Evolutionary conservation across 2,888 invertebrate species (phyloP).

Genomic region (Baccha elongata): DNA sequence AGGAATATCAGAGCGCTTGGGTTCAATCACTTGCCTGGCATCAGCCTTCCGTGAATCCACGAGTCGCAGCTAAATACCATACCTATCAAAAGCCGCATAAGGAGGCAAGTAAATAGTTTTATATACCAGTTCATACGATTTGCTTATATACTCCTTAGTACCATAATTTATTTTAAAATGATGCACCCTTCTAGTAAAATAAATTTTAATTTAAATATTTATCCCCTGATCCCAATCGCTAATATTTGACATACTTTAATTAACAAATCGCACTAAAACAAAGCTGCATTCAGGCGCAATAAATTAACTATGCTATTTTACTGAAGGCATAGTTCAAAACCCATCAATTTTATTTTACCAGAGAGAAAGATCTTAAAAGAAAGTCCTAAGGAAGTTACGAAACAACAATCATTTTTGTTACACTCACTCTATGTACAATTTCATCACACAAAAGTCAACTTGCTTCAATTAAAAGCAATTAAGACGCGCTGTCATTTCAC

Average conservation of each 20-base stretch:
- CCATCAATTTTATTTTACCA: constrained; percentile 70
- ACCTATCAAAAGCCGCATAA: too few species aligned
- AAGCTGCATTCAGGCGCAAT: constrained; percentile 43
- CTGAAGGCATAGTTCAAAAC: constrained; percentile 65
- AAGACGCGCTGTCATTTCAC: constrained; percentile 74
- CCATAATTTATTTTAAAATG: too few species aligned
- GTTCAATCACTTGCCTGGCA: too few species aligned
- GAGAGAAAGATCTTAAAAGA: constrained; percentile 44
- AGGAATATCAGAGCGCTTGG: too few species aligned
- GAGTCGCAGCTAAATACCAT: too few species aligned
- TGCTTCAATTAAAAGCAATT: constrained; percentile 73
- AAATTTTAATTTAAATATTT: too few species aligned
- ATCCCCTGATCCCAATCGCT: not conserved
- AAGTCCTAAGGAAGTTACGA: constrained; percentile 65
- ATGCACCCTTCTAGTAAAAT: too few species aligned
- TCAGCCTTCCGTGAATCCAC: too few species aligned
- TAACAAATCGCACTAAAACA: constrained; percentile 1
- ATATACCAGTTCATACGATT: too few species aligned
- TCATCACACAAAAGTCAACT: constrained; percentile 56
- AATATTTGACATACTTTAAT: not conserved
- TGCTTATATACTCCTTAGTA: too few species aligned
- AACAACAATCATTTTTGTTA: constrained; percentile 44
- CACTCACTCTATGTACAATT: constrained; percentile 31
- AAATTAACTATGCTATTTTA: constrained; percentile 64
- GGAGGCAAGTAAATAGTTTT: too few species aligned